Evolutionary conservation across 2,888 invertebrate genomes (phyloP).

Genomic region (Girardia tigrina): DNA sequence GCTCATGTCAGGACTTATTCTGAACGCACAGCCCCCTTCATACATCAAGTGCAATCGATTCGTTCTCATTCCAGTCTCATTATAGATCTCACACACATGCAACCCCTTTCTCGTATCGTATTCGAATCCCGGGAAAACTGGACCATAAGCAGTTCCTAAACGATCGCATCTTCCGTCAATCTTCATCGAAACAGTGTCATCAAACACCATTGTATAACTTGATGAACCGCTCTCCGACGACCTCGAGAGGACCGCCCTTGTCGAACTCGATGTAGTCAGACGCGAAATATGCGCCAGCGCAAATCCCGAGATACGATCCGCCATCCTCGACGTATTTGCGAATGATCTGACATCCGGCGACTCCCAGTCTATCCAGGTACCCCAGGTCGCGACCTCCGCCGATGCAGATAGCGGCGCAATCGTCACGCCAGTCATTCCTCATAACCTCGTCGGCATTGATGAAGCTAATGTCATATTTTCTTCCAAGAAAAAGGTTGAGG

Average conservation of each 20-base stretch:
- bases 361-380: neutral
- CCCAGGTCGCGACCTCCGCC: neutral
- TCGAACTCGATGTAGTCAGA: constrained; percentile 36
- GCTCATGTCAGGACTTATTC: too few species aligned
- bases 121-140: constrained; percentile 42
- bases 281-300: constrained; percentile 37
- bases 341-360: neutral
- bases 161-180: too few species aligned
- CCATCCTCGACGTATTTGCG: neutral
- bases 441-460: neutral
- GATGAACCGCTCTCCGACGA: constrained; percentile 23
- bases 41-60: neutral
- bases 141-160: constrained; percentile 39
- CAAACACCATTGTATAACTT: constrained; percentile 31
- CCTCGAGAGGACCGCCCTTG: constrained; percentile 30
- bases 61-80: neutral
- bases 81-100: neutral
- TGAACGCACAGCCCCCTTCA: neutral
- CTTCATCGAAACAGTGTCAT: neutral
- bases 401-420: neutral
- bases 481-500: neutral
- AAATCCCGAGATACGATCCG: constrained; percentile 34
- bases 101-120: constrained; percentile 38
- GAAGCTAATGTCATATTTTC: neutral
- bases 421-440: neutral